Percentiles rank a stretch among this genome's conserved stretches.
phyloP scores from a whole-genome alignment of 2,888 invertebrate species.

The Cephonodes hylas region DNA sequence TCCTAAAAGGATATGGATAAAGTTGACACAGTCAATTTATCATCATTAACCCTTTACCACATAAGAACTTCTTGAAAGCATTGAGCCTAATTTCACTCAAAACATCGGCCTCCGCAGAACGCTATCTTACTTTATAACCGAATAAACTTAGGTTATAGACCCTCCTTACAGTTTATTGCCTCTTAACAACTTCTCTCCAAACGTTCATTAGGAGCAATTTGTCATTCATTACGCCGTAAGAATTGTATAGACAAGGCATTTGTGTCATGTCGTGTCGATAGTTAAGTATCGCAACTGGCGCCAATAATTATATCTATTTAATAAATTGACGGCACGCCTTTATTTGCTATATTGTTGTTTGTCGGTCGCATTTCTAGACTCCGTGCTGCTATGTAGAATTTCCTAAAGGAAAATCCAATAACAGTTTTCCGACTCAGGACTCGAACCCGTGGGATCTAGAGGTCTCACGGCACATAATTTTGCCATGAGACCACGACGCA shows the following conservation, averaged over 20 bases:
- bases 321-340: too few species aligned
- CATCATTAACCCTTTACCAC: background rate
- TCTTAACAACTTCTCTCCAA: conserved; percentile 16
- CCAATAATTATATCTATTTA: too few species aligned
- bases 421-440: too few species aligned
- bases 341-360: too few species aligned
- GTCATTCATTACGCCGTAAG: conserved; percentile 24
- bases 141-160: conserved; percentile 1
- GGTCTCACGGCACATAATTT: too few species aligned
- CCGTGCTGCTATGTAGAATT: too few species aligned
- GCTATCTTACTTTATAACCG: conserved; percentile 4
- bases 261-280: background rate
- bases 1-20: background rate
- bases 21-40: background rate
- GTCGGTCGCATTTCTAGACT: too few species aligned
- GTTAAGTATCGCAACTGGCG: too few species aligned
- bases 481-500: too few species aligned
- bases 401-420: too few species aligned
- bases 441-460: too few species aligned
- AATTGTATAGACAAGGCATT: conserved; percentile 9
- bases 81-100: background rate
- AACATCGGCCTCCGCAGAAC: background rate
- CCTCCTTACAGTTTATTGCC: conserved; percentile 17
- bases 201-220: conserved; percentile 17
- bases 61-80: background rate